These are phyloP conservation scores for Leptinotarsa tumamoca DNA, from an alignment of 2,888 invertebrate genomes.

Conservation along the genomic window DNA sequence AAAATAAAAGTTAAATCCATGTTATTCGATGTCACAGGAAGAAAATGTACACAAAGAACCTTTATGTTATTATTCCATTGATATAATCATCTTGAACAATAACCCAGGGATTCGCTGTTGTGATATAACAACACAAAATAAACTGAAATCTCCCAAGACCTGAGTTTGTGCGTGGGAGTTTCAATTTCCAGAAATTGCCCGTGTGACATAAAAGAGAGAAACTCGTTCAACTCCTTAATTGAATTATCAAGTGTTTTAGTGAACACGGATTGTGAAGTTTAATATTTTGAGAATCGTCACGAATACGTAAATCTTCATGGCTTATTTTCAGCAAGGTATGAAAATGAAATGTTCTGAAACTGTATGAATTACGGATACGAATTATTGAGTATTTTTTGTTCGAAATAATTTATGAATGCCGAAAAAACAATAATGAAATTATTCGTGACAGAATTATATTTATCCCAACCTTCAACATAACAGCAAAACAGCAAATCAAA, in stretches of 20 bases:
- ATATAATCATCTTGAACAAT: neutral
- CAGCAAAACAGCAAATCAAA: no score
- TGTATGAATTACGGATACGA: no score
- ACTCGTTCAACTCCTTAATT: neutral
- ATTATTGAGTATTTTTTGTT: no score
- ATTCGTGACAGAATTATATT: no score
- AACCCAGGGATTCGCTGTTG: neutral
- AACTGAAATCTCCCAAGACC: neutral
- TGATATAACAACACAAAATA: neutral
- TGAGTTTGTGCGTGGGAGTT: neutral
- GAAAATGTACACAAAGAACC: neutral
- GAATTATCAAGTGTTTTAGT: neutral
- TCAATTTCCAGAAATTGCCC: neutral
- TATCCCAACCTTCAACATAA: no score
- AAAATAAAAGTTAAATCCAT: neutral
- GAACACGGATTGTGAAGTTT: neutral
- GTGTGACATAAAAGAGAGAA: slow-evolving; percentile 1
- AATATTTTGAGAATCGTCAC: neutral
- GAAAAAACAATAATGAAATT: no score
- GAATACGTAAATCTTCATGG: no score
- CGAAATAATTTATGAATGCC: no score
- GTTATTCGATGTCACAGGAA: neutral
- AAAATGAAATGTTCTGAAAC: no score
- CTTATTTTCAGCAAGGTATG: no score
- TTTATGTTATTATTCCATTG: neutral